These are phyloP conservation scores for Sweltsa coloradensis DNA, from an alignment of 1,140 invertebrate genomes.

Conservation along the genomic window DNA sequence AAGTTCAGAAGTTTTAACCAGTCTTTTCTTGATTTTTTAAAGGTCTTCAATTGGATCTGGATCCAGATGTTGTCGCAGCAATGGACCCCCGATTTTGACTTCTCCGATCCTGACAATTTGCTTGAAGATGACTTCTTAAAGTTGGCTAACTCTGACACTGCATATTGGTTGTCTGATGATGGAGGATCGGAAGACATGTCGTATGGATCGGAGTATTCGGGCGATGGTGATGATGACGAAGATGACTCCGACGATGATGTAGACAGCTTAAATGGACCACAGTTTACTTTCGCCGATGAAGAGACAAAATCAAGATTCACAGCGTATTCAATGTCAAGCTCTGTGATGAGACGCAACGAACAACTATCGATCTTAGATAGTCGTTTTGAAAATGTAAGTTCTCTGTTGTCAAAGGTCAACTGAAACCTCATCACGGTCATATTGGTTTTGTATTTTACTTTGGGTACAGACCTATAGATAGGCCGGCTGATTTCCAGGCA, in stretches of 20 bases:
- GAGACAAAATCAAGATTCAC: constrained; percentile 84
- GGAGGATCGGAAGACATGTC: too few species aligned
- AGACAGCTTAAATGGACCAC: constrained; percentile 35
- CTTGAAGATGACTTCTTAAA: constrained; percentile 87
- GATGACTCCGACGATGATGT: constrained; percentile 36
- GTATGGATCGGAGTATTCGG: too few species aligned
- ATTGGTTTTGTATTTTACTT: too few species aligned
- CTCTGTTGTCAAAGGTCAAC: too few species aligned
- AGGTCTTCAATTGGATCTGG: constrained; percentile 69
- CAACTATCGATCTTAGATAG: constrained; percentile 75
- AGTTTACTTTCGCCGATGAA: constrained; percentile 44
- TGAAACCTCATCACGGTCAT: too few species aligned
- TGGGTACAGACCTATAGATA: too few species aligned
- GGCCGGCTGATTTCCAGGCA: too few species aligned
- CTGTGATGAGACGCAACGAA: constrained; percentile 76
- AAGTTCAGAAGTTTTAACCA: too few species aligned
- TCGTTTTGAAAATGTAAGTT: constrained; percentile 80
- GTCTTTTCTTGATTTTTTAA: too few species aligned
- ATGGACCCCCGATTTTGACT: constrained; percentile 89
- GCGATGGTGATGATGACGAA: too few species aligned
- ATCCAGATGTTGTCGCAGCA: constrained; percentile 86
- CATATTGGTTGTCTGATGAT: too few species aligned
- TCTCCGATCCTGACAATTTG: constrained; percentile 65
- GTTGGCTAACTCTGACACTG: too few species aligned
- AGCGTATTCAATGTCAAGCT: constrained; percentile 88